Base-by-base conservation (phyloP, 2,113 vertebrate species). In the Arothron firmamentum region DNA sequence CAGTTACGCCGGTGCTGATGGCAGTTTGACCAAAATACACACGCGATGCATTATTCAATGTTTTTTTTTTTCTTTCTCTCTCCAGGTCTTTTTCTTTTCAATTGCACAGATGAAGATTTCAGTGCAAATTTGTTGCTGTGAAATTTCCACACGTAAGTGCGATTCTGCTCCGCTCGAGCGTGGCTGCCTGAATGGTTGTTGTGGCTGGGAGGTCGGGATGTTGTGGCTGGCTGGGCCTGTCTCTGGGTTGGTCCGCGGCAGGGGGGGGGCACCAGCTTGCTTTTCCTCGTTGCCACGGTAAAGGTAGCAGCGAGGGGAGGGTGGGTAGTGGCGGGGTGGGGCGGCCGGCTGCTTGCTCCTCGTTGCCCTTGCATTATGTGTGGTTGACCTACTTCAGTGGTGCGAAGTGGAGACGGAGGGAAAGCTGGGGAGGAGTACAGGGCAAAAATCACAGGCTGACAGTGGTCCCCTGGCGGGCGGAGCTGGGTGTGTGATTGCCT, bases 351-450 rank as follows among this genome's bases (percentile, higher is more conserved):
- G 85, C 84, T 88, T 87, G 84, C 88, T 86, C 85, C 85, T 89
- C 90, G 88, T 93, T 93, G 92, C 92, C 94, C 93, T 94, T 90
- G 90, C 81, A 92, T 96, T 94, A 94, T 94, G 91, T 92, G 92
- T 89, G 89, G 90, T 92, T 96, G 94, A 96, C 93, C 94, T 95
- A 94, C 87, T 96, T 95, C 90, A 90, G 90, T 88, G 88, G 74
- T 88, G 90, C 92, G 90, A 87, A 88, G 71, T 56, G 21, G 68
- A 67, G 59, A 57, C 52, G 56, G 19, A 12, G 58, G 52, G 56
- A 56, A 62, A 69, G 75, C 70, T 73, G 72, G 73, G 73, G 78
- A 79, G 80, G 81, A 79, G 70, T 72, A 70, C 55, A 43, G 58
- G 76, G 80, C 67, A 78, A 87, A 87, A 89, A 88, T 88, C 88